These are phyloP conservation scores for Epicampocera succincta DNA, from an alignment of 2,888 invertebrate species.

Conservation along the genomic window DNA sequence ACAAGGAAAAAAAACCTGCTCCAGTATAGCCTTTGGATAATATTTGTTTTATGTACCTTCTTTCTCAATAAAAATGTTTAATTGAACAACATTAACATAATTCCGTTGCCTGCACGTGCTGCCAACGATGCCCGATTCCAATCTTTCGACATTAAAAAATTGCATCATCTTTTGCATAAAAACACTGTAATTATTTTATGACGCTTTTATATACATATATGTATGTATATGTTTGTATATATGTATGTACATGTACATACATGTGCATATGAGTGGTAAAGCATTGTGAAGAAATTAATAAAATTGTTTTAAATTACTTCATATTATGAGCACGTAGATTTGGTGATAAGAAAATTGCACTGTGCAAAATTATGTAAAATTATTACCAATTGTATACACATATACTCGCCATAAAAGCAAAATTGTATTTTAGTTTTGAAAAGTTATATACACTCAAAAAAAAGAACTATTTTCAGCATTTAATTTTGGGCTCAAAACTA, in stretches of 20 bases:
- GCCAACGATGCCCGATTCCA: conserved; percentile 18
- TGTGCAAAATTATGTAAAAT: conserved; percentile 11
- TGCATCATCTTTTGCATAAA: conserved; percentile 44
- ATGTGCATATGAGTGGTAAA: too few species aligned
- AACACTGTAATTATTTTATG: conserved; percentile 13
- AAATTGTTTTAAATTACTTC: conserved; percentile 38
- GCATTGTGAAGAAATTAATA: neutral
- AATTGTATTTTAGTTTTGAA: too few species aligned
- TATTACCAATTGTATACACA: neutral
- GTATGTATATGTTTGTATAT: neutral
- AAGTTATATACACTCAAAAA: too few species aligned
- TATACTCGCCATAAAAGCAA: too few species aligned
- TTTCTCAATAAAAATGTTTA: neutral
- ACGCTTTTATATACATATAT: neutral
- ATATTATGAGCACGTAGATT: neutral
- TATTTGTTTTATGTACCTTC: too few species aligned
- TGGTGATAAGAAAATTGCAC: conserved; percentile 4
- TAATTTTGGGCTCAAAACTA: too few species aligned
- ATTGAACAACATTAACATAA: conserved; percentile 35
- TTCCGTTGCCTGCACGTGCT: conserved; percentile 42
- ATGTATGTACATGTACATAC: neutral
- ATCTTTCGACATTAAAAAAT: conserved; percentile 30
- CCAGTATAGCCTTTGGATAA: too few species aligned
- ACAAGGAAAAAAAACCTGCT: too few species aligned
- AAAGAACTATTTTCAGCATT: too few species aligned